Conservation (phyloP, 1,140 invertebrate species). For the Yoshiicerus persimilis region DNA sequence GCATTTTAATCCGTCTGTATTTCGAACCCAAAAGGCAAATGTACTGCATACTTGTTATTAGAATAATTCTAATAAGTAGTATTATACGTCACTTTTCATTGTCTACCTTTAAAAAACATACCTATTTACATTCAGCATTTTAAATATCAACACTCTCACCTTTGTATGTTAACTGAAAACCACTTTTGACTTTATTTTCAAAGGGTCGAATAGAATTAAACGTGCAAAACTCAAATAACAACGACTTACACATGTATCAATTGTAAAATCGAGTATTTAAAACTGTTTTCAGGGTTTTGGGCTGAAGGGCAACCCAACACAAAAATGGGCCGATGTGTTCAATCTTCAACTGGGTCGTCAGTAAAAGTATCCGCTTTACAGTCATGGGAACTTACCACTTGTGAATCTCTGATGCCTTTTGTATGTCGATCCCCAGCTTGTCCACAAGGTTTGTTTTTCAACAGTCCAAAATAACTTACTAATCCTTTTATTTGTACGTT, state of each 20-base stretch:
- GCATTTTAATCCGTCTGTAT: not conserved
- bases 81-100: not conserved
- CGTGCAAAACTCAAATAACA: not conserved
- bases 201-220: not conserved
- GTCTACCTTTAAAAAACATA: not conserved
- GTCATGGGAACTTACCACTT: constrained; percentile 89
- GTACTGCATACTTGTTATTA: not conserved
- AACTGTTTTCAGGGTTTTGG: constrained; percentile 71
- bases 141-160: not conserved
- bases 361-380: constrained; percentile 60
- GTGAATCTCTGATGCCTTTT: constrained; percentile 89
- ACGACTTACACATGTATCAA: not conserved
- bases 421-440: constrained; percentile 91
- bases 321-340: constrained; percentile 48
- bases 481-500: not conserved
- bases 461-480: not conserved
- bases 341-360: constrained; percentile 46
- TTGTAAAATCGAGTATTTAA: not conserved
- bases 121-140: not conserved
- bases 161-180: no score
- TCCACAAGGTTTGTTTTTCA: constrained; percentile 68
- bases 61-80: not conserved
- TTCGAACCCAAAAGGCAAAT: not conserved
- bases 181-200: no score
- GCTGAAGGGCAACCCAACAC: constrained; percentile 80